Percentiles rank a stretch among this genome's conserved stretches.
These are phyloP conservation scores for Cylindroiulus punctatus DNA, from an alignment of 2,888 invertebrate genomes.

Conservation along the genomic window DNA sequence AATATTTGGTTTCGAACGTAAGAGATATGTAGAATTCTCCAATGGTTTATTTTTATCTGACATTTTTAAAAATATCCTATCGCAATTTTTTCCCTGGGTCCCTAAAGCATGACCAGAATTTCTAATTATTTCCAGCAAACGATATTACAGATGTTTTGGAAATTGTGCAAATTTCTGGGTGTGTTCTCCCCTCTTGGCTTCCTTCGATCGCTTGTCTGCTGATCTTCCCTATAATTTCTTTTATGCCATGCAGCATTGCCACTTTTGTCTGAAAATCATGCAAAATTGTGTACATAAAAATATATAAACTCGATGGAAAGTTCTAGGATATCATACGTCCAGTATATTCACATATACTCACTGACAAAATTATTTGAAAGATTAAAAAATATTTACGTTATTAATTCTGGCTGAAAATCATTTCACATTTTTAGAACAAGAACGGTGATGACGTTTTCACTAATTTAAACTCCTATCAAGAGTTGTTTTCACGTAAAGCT, in stretches of 20 bases:
- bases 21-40: too few relatives aligned
- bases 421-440: too few relatives aligned
- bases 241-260: neutral
- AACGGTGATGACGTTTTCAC: too few relatives aligned
- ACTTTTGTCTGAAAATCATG: neutral
- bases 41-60: too few relatives aligned
- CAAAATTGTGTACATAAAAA: neutral
- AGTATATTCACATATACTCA: constrained; percentile 12
- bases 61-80: neutral
- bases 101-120: neutral
- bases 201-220: neutral
- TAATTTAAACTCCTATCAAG: too few relatives aligned
- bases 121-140: neutral
- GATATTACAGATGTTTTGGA: neutral
- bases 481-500: too few relatives aligned
- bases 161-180: neutral
- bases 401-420: neutral
- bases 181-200: neutral
- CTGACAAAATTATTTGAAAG: neutral
- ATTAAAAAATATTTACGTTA: constrained; percentile 38
- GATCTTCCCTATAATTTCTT: neutral
- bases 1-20: too few relatives aligned
- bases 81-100: neutral
- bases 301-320: neutral
- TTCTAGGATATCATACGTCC: neutral